Conservation (phyloP, 2,888 invertebrate genomes). For the Megamerina dolium region DNA sequence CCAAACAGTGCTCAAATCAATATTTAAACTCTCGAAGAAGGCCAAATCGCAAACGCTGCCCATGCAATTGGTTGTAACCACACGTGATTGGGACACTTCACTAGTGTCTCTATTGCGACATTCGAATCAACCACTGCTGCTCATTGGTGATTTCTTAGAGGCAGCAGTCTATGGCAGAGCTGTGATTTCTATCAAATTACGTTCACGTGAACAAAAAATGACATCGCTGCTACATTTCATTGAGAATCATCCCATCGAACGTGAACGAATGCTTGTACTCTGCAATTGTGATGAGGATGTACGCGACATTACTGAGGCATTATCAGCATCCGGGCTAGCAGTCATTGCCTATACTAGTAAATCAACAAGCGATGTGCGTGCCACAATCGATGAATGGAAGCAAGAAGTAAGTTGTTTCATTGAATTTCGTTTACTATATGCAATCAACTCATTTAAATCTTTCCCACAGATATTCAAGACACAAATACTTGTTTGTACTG, state of each 20-base stretch:
- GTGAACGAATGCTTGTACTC: slow-evolving; percentile 57
- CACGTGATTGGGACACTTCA: slow-evolving; percentile 59
- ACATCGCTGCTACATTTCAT: slow-evolving; percentile 52
- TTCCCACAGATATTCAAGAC: slow-evolving; percentile 4
- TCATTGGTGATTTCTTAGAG: slow-evolving; percentile 68
- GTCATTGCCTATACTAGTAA: slow-evolving; percentile 24
- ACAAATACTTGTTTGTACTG: slow-evolving; percentile 61
- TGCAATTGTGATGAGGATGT: slow-evolving; percentile 58
- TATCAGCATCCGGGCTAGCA: slow-evolving; percentile 27
- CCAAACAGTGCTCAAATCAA: slow-evolving; percentile 15
- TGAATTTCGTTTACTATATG: slow-evolving; percentile 1
- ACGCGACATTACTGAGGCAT: slow-evolving; percentile 34
- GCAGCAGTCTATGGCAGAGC: slow-evolving; percentile 66
- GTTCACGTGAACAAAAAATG: slow-evolving; percentile 26
- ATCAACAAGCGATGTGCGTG: slow-evolving; percentile 15
- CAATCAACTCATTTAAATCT: neutral
- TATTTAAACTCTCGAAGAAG: slow-evolving; percentile 22
- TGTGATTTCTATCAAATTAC: slow-evolving; percentile 49
- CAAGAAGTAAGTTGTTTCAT: slow-evolving; percentile 19
- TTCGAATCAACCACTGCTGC: slow-evolving; percentile 56
- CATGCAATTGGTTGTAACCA: slow-evolving; percentile 57
- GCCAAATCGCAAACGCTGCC: slow-evolving; percentile 9
- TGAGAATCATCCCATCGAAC: slow-evolving; percentile 46
- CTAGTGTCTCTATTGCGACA: slow-evolving; percentile 52
- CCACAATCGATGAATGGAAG: slow-evolving; percentile 28